A percentile compares a stretch with the other conserved stretches of the same genome.
These are phyloP conservation scores for Mugil cephalus DNA, from an alignment of 2,113 vertebrate species.

Conservation along the genomic window DNA sequence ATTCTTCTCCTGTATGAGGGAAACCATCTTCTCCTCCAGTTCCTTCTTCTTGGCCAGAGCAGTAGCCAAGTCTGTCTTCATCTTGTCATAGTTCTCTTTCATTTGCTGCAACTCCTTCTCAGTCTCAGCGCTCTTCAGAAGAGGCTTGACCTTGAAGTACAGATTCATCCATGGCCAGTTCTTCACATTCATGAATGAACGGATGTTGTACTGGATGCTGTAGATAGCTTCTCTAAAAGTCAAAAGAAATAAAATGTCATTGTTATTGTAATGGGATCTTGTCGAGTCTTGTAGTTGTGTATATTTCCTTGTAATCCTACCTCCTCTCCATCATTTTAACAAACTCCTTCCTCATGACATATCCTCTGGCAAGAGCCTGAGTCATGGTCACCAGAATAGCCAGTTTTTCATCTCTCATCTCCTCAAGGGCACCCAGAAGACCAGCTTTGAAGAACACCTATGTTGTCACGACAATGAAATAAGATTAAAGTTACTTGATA, in stretches of 20 bases:
- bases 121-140: conserved; percentile 82
- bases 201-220: conserved; percentile 88
- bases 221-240: conserved; percentile 86
- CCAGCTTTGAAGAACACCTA: conserved; percentile 98
- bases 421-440: conserved; percentile 91
- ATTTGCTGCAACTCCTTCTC: conserved; percentile 82
- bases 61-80: conserved; percentile 86
- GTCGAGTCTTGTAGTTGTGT: not conserved
- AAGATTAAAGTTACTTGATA: too few relatives aligned
- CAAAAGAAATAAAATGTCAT: not conserved
- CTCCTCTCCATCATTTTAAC: conserved; percentile 82
- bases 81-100: conserved; percentile 89
- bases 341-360: conserved; percentile 80
- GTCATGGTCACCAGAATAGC: conserved; percentile 83
- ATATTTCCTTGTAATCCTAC: conserved; percentile 17
- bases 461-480: not conserved
- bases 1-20: conserved; percentile 83
- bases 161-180: conserved; percentile 43
- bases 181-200: conserved; percentile 53
- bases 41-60: conserved; percentile 83
- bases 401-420: conserved; percentile 94
- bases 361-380: conserved; percentile 80
- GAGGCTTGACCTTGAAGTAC: conserved; percentile 46
- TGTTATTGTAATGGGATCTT: not conserved
- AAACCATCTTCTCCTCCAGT: conserved; percentile 84